Evolutionary conservation across 2,888 invertebrate genomes (phyloP), one percentile per base, ranked within the genome.

Genomic region (Masnerella sp.): DNA sequence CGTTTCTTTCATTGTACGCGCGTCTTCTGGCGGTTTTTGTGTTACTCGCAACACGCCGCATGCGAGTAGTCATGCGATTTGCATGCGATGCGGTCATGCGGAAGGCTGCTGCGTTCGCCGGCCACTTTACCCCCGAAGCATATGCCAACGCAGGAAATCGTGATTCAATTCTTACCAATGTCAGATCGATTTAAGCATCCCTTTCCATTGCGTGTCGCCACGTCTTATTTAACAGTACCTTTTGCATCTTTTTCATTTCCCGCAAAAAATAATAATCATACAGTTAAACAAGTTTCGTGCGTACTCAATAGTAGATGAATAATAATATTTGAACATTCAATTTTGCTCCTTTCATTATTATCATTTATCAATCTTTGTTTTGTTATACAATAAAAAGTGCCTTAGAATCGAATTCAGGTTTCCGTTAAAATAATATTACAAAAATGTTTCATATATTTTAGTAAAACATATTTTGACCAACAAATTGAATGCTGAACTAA

Each of bases 1-100:
- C 9, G 67, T 56, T 72, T 61, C 42, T 72, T 61, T 52, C 65
- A 65, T 65, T 61, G 65, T 67, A 30, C 51, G 43, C 52, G 54
- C 43, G 22, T 56, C 36, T 47, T 12, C 34, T 56, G 8, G 30
- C 40, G 54, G 49, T 64, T 71, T 61, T 67, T 65, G 64, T 38
- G 28, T n/a, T n/a, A n/a, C n/a, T n/a, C n/a, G n/a, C 54, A 34
- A 11, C 30, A 5, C 34, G 49, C 61, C 54, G 64, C 72, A 67
- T 65, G 72, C 72, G 61, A 72, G 47, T 40, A 59, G 61, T 72
- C 67, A 56, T 61, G 49, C 54, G 36, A 72, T 67, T 72, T 65
- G 72, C 72, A 72, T 72, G 67, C 54, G 54, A 65, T 71, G 64
- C 32, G 71, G 64, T 71, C 32, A 67, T 65, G 52, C 71, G 65